Percentiles rank a stretch among this genome's conserved stretches.
Conservation (phyloP, 1,140 invertebrate genomes). For the Bombus sylvicola region DNA sequence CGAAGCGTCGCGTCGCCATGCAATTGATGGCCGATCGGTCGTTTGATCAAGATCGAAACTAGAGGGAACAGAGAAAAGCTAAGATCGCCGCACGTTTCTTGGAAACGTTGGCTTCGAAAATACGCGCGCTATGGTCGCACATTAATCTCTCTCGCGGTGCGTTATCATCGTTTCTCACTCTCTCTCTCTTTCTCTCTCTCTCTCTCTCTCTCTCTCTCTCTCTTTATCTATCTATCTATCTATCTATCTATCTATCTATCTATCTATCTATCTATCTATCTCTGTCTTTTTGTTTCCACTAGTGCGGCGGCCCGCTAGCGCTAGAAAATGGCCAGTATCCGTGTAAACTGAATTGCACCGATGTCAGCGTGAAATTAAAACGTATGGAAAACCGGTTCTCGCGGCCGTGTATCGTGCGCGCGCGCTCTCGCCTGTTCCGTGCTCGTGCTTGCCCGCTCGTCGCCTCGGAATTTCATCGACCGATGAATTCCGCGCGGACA, state of each 20-base stretch:
- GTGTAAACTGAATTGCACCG: slow-evolving; percentile 81
- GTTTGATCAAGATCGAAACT: slow-evolving; percentile 5
- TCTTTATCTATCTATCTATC: neutral
- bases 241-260: neutral
- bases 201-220: neutral
- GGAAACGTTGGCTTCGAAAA: slow-evolving; percentile 54
- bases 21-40: neutral
- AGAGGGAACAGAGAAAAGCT: too few species aligned
- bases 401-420: slow-evolving; percentile 6
- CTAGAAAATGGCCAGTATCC: slow-evolving; percentile 77
- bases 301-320: slow-evolving; percentile 46
- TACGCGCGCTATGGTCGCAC: slow-evolving; percentile 27
- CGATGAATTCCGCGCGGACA: slow-evolving; percentile 48
- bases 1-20: neutral
- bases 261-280: neutral
- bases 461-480: slow-evolving; percentile 65
- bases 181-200: neutral
- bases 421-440: neutral
- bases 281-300: slow-evolving; percentile 27
- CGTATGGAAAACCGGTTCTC: slow-evolving; percentile 80
- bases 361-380: slow-evolving; percentile 82
- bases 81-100: slow-evolving; percentile 13
- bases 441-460: slow-evolving; percentile 15
- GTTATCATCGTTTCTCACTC: neutral
- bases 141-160: slow-evolving; percentile 38